Evolutionary conservation across 2,797 vertebrate genomes (phyloP).

Genomic region (Geotrypetes seraphini): DNA sequence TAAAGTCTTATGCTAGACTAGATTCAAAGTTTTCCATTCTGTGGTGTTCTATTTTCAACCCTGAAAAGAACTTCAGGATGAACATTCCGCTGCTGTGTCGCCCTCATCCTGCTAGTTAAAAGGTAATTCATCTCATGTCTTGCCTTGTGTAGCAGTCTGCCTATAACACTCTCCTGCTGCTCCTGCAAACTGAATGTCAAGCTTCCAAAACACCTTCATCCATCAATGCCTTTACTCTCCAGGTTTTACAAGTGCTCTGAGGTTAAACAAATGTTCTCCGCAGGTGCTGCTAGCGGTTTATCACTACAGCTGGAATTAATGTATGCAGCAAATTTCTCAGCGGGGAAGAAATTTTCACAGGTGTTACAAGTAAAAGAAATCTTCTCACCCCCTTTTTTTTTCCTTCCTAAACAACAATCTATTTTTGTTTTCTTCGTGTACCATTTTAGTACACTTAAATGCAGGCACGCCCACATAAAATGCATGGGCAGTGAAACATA

Average conservation of each 20-base stretch:
- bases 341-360: slow-evolving; percentile 3
- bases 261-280: slow-evolving; percentile 29
- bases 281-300: slow-evolving; percentile 15
- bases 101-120: slow-evolving; percentile 1
- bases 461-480: too few relatives aligned
- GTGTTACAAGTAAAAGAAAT: too few relatives aligned
- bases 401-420: background rate
- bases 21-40: background rate
- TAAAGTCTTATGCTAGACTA: background rate
- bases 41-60: slow-evolving; percentile 8
- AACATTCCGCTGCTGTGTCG: slow-evolving; percentile 10
- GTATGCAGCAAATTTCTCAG: slow-evolving; percentile 8
- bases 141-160: slow-evolving; percentile 6
- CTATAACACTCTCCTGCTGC: slow-evolving; percentile 15
- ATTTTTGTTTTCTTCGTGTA: background rate
- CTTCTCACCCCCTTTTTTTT: too few relatives aligned
- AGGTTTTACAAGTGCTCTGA: slow-evolving; percentile 25
- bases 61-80: slow-evolving; percentile 4
- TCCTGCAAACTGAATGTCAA: slow-evolving; percentile 29
- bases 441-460: background rate
- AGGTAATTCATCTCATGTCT: slow-evolving; percentile 12
- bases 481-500: too few relatives aligned
- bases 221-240: slow-evolving; percentile 22
- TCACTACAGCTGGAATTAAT: slow-evolving; percentile 13
- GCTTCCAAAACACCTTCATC: slow-evolving; percentile 26